Evolutionary conservation across 2,113 vertebrate genomes (phyloP), one percentile per base, ranked within the genome.

Genomic region (Boulengeromyrus knoepffleri): DNA sequence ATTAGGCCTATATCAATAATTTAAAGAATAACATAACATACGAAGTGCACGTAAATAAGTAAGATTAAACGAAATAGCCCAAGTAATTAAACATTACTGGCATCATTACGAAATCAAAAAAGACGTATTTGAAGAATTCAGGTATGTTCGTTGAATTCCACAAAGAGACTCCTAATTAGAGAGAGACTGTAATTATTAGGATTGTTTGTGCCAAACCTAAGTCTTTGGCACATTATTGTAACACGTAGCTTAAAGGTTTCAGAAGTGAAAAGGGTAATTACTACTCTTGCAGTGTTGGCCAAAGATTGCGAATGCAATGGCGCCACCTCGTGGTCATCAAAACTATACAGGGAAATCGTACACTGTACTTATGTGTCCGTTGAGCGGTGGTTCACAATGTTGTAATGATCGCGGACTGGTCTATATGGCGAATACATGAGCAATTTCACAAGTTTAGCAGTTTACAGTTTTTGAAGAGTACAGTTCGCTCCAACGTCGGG

Each of bases 291-390:
- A 42, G 27, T 5, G 5, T 70, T 17, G 10, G 12, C 21, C 8
- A 49, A 31, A 53, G 8, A 83, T 39, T 21, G 27, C n/a, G 70
- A 80, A 89, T 24, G 70, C 88, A 83, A 80, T 53, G 21, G 47
- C 88, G 49, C 88, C 88, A 74, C 88, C 88, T 89, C 36, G 88
- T 83, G 88, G 70, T 80, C 4, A 89, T 80, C 5, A 53, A 42
- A 24, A 24, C 27, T 24, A 31, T 17, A 46, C 36, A 42, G 17
- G 36, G 74, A 17, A 39, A 19, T 39, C 36, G 36, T 77, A 19
- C 36, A 17, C 36, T 66, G 58, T n/a, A 13, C 27, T 70, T 31
- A 31, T 13, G n/a, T 31, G 62, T 31, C 27, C n/a, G 10, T 12
- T 3, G n/a, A 27, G 10, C 10, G n/a, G 27, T 4, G n/a, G 9